Evolutionary conservation across 2,113 vertebrate genomes (phyloP).

Genomic region (Anhinga anhinga): DNA sequence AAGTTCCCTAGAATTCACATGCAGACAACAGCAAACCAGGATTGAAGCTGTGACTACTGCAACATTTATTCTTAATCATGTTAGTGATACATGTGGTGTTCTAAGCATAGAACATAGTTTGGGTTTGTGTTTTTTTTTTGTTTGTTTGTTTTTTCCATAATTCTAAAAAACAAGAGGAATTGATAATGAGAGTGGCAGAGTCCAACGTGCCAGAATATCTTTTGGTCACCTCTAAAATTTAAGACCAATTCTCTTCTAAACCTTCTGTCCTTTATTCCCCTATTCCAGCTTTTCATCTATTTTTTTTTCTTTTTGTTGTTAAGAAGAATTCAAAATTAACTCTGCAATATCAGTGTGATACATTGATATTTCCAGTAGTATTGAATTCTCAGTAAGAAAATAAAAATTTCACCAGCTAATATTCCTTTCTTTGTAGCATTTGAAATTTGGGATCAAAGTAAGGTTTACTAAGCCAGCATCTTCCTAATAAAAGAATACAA

Average conservation of each 20-base stretch:
- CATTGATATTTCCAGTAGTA: background rate
- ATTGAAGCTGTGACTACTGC: background rate
- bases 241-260: background rate
- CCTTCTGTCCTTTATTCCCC: background rate
- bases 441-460: background rate
- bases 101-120: background rate
- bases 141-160: background rate
- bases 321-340: background rate
- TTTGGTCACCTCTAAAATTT: background rate
- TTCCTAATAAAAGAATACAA: background rate
- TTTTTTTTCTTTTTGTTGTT: background rate
- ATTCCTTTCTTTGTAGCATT: background rate
- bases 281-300: background rate
- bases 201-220: background rate
- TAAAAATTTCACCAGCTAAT: background rate
- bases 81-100: background rate
- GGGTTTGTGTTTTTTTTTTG: too few relatives aligned
- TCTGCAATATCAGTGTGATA: background rate
- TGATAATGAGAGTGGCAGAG: background rate
- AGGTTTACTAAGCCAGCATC: background rate
- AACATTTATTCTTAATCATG: background rate
- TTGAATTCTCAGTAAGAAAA: background rate
- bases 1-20: background rate
- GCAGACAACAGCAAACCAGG: background rate
- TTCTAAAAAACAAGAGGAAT: background rate